These are phyloP conservation scores for Phenganax marumi DNA, from an alignment of 92 coral and sea anemone genomes.

Conservation along the genomic window DNA sequence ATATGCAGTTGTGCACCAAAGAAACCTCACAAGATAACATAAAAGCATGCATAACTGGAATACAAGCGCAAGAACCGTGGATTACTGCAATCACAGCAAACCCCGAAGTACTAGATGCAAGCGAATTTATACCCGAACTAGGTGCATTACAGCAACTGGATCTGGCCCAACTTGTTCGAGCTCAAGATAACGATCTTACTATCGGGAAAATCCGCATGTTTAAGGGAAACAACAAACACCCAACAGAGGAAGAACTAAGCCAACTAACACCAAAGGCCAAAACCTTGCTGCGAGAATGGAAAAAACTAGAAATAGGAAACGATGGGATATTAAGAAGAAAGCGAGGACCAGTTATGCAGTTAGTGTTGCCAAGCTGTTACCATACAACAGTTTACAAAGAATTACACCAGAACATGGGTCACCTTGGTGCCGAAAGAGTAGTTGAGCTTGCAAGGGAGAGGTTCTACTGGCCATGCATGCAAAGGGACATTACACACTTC, in stretches of 20 bases:
- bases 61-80: constrained; percentile 52
- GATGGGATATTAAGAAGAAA: constrained; percentile 34
- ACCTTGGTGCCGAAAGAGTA: constrained; percentile 53
- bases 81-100: constrained; percentile 40
- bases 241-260: background rate
- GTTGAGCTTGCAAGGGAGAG: constrained; percentile 50
- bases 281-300: constrained; percentile 37
- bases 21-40: constrained; percentile 34
- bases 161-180: constrained; percentile 1
- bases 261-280: constrained; percentile 20
- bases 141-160: constrained; percentile 1
- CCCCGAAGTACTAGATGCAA: constrained; percentile 18
- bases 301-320: constrained; percentile 30
- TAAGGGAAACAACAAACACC: background rate
- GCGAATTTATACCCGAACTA: constrained; percentile 12
- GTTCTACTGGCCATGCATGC: constrained; percentile 55
- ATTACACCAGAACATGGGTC: constrained; percentile 52
- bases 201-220: constrained; percentile 21
- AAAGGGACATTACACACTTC: constrained; percentile 44
- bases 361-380: constrained; percentile 40
- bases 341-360: constrained; percentile 25
- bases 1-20: constrained; percentile 43
- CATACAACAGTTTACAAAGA: constrained; percentile 38
- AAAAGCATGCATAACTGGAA: constrained; percentile 43
- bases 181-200: constrained; percentile 23